Evolutionary conservation across 2,113 vertebrate species (phyloP).

Genomic region (Pipa parva): DNA sequence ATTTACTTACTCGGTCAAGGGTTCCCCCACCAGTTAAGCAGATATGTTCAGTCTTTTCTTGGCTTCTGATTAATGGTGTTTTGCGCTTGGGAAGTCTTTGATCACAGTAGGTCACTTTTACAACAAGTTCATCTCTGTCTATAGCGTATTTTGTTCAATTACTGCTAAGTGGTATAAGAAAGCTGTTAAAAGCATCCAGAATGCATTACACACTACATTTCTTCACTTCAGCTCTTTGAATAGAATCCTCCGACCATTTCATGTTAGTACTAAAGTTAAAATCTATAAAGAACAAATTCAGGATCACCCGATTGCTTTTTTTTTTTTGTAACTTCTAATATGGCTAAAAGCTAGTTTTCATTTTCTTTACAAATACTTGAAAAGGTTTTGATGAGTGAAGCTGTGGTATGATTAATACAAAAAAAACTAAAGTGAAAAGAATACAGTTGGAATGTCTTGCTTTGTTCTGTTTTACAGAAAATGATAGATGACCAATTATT

Average conservation of each 20-base stretch:
- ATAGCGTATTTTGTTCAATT: slow-evolving; percentile 8
- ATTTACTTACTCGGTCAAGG: no score
- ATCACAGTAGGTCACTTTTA: slow-evolving; percentile 19
- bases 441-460: neutral
- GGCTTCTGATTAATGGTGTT: slow-evolving; percentile 2
- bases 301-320: neutral
- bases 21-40: neutral
- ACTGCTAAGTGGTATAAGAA: slow-evolving; percentile 8
- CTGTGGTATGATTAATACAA: neutral
- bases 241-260: neutral
- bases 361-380: neutral
- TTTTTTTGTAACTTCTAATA: neutral
- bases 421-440: no score
- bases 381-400: neutral
- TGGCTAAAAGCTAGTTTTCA: neutral
- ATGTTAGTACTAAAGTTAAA: neutral
- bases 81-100: neutral
- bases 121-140: neutral
- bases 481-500: neutral
- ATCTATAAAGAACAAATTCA: neutral
- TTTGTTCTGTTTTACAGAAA: neutral
- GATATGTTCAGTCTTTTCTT: slow-evolving; percentile 2
- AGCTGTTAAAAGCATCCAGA: slow-evolving; percentile 6
- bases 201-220: neutral
- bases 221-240: neutral